phyloP scores from a whole-genome alignment of 2,888 invertebrate species.

The Pinctada fucata region DNA sequence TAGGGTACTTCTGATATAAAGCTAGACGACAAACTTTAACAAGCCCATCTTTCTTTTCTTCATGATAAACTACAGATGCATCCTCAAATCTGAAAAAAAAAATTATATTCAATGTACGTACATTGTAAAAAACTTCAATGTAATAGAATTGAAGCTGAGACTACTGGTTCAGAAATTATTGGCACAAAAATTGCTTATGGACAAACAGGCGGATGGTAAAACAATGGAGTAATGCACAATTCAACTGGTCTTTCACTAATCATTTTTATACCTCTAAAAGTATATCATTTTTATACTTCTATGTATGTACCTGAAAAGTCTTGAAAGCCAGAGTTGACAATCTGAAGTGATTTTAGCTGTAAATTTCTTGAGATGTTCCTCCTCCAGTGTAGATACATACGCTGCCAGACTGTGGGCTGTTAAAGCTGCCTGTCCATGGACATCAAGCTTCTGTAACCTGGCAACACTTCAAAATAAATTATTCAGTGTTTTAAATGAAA shows the following conservation, averaged over 20 bases:
- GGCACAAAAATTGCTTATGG: too few relatives aligned
- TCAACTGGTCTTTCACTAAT: too few relatives aligned
- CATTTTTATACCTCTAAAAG: too few relatives aligned
- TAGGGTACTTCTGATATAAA: conserved; percentile 87
- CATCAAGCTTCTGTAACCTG: conserved; percentile 64
- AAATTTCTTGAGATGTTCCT: conserved; percentile 87
- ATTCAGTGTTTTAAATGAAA: neutral
- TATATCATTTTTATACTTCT: neutral
- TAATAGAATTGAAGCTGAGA: too few relatives aligned
- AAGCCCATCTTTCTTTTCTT: conserved; percentile 91
- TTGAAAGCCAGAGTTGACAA: conserved; percentile 91
- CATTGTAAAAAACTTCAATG: neutral
- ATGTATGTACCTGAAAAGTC: conserved; percentile 85
- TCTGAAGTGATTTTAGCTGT: conserved; percentile 90
- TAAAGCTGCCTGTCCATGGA: conserved; percentile 79
- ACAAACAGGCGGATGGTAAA: too few relatives aligned
- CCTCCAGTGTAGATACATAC: conserved; percentile 89
- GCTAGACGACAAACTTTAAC: conserved; percentile 89
- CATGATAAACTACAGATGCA: conserved; percentile 90
- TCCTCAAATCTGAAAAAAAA: conserved; percentile 84
- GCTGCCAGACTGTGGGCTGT: conserved; percentile 93
- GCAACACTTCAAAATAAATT: conserved; percentile 14
- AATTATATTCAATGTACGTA: neutral
- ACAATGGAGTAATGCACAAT: too few relatives aligned
- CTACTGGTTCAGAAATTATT: too few relatives aligned